Base-by-base conservation (phyloP, 2,888 invertebrate genomes). In the Elysia crispata region DNA sequence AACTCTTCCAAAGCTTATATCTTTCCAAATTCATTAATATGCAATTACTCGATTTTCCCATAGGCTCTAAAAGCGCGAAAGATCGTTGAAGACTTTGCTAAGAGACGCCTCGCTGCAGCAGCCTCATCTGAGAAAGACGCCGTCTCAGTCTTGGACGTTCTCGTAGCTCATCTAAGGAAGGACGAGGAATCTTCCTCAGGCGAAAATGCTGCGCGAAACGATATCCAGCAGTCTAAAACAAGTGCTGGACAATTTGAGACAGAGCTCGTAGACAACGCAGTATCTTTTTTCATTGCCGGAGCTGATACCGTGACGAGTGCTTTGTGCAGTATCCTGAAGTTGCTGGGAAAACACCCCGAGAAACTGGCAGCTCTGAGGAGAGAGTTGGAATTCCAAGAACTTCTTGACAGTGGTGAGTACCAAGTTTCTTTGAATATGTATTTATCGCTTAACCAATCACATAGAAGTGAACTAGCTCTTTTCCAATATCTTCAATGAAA, bases 311-410 rank as follows among this genome's bases (percentile, higher is more conserved):
- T 73, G 20, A 60, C 81, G 1, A 69, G 81, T 25, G 81, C 79
- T 0, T 41, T 76, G 18, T 49, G 76, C 15, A 49, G 57, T 64
- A 54, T 77, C 8, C 79, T 86, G 23, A 66, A 85, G 31, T 73
- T 85, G 49, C 79, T 87, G 64, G 82, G 86, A 23, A 77, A 81
- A 73, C 77, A 87, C 73, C 83, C 83, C 8, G 82, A 85, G 11
- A 84, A 83, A 5, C 84, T 85, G 73, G 78, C 81, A 50, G 79
- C 69, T 57, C 76, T 86, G 18, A 79, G 81, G n/a, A 66, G 79
- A 13, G 86, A 87, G 75, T 73, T 87, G 33, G 28, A 72, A 50
- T 20, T 64, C 13, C 76, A 72, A 15, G 81, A 64, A 28, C 69
- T 81, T 20, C 57, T 81, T 20, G 23, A 28, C 41, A 11, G 76